A percentile compares a stretch with the other conserved stretches of the same genome.
phyloP scores from a whole-genome alignment of 64 coral and sea anemone genomes.

The Stichodactyla helianthus region DNA sequence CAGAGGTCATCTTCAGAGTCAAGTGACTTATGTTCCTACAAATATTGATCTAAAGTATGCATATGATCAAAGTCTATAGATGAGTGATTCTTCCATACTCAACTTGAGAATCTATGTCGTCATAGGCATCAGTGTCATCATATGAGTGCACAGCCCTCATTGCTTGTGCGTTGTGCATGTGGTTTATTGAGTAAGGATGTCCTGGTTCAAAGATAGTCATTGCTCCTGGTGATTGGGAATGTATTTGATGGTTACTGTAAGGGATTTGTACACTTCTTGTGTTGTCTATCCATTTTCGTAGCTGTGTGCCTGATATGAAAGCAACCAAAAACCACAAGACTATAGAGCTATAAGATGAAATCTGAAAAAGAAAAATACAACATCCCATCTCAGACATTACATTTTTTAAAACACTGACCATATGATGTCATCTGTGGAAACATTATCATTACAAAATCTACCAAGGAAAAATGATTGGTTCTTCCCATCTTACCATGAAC shows the following conservation, averaged over 20 bases:
- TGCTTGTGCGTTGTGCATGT: not conserved
- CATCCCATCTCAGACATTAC: not conserved
- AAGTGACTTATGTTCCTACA: no score
- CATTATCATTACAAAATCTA: no score
- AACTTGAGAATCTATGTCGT: not conserved
- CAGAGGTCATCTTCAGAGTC: no score
- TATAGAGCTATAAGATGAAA: slow-evolving; percentile 42
- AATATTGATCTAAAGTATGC: not conserved
- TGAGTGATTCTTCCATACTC: slow-evolving; percentile 13
- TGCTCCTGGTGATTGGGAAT: not conserved
- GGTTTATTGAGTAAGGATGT: not conserved
- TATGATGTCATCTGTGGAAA: no score
- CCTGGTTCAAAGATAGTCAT: not conserved
- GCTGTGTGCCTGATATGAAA: slow-evolving; percentile 50
- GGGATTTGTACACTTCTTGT: not conserved
- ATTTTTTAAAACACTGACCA: no score
- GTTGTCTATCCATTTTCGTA: slow-evolving; percentile 44
- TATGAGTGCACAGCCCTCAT: not conserved
- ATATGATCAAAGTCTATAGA: not conserved
- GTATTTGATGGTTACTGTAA: not conserved
- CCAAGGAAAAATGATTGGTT: no score
- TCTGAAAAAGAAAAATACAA: slow-evolving; percentile 35
- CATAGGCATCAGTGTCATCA: not conserved
- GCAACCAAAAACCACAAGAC: slow-evolving; percentile 61
- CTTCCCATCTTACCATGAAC: no score